A percentile compares a stretch with the other conserved stretches of the same genome.
Conservation (phyloP, 2,113 vertebrate species). For the Eonycteris spelaea region DNA sequence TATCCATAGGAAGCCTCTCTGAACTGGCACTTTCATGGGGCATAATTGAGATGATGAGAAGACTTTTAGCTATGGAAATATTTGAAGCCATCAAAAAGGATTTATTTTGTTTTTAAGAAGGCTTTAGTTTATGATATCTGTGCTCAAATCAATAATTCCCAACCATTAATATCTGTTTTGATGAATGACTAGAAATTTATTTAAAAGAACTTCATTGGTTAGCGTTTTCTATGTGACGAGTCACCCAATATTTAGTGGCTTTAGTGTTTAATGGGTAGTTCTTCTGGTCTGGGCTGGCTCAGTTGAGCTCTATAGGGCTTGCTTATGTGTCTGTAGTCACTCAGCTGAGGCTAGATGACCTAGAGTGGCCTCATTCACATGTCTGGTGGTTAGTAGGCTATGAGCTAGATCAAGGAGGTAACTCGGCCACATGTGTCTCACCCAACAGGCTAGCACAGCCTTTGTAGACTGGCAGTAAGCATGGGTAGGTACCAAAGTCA, state of each 20-base stretch:
- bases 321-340: background rate
- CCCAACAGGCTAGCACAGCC: background rate
- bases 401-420: background rate
- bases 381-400: background rate
- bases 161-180: conserved; percentile 1
- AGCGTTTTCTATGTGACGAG: conserved; percentile 5
- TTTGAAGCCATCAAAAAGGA: background rate
- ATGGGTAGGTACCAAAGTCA: background rate
- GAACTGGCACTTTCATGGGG: background rate
- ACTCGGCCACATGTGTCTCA: background rate
- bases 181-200: background rate
- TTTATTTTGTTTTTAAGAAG: conserved; percentile 9
- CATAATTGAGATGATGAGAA: background rate
- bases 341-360: background rate
- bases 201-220: conserved; percentile 19
- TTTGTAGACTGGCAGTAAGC: background rate
- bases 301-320: background rate
- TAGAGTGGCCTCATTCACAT: background rate
- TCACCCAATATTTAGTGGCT: background rate
- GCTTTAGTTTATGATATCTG: background rate
- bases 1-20: background rate
- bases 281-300: background rate
- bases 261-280: background rate
- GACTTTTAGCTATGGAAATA: background rate
- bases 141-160: background rate